Percentiles rank a stretch among this genome's conserved stretches.
phyloP scores from a whole-genome alignment of 2,797 vertebrate species.

The Podargus strigoides region DNA sequence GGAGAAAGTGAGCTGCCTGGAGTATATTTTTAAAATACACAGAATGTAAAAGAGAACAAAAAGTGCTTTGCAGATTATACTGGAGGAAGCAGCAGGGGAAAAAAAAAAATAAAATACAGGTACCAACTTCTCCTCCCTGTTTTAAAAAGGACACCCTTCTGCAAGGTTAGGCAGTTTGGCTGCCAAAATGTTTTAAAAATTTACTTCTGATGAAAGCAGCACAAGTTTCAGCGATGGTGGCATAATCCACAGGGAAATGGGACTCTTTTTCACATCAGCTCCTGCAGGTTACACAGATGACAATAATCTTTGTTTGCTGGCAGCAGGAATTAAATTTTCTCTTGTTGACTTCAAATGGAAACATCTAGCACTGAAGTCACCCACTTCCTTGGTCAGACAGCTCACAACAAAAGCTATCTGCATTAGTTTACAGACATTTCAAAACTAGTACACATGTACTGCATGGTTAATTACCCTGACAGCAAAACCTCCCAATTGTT shows the following conservation, averaged over 20 bases:
- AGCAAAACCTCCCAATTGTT: neutral
- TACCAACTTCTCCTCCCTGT: neutral
- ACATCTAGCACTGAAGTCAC: neutral
- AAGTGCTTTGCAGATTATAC: neutral
- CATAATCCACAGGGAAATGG: neutral
- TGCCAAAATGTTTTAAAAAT: neutral
- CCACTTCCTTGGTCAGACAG: neutral
- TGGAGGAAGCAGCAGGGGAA: neutral
- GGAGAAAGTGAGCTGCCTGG: neutral
- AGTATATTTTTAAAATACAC: neutral
- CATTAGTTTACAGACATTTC: neutral
- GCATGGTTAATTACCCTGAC: neutral
- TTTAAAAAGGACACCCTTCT: neutral
- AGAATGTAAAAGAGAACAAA: neutral
- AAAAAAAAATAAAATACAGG: too few species aligned
- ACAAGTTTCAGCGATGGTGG: neutral
- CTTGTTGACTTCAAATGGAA: neutral
- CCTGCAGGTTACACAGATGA: neutral
- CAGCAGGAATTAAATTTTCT: neutral
- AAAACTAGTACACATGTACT: neutral
- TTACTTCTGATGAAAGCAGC: neutral
- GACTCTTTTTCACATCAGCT: neutral
- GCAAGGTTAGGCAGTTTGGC: neutral
- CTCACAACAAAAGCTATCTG: neutral
- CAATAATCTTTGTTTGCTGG: neutral